Evolutionary conservation across 2,888 invertebrate genomes (phyloP), one percentile per base, ranked within the genome.

Genomic region (Smittia sp.): DNA sequence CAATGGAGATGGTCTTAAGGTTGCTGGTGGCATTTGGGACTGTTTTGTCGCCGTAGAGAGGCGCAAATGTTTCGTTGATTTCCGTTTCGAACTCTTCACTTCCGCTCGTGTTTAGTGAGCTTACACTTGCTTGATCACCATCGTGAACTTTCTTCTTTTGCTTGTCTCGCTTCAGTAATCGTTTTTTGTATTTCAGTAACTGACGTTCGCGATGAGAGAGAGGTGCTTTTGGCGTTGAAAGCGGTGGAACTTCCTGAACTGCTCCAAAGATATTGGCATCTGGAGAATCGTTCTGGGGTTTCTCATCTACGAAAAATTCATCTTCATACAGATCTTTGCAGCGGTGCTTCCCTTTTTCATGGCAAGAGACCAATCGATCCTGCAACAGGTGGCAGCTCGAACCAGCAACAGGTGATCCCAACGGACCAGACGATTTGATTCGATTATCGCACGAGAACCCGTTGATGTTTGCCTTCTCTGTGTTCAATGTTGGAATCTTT

Each of bases 321-420:
- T 89, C 88, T 77, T 91, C 91, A 39, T 90, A 89, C 77, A 89
- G 88, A 78, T 90, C 90, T 74, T 85, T 88, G 81, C 92, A 92
- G 76, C 89, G 89, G 79, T 92, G 92, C 79, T 91, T 91, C 0
- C 91, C 92, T 74, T 86, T 90, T 76, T 89, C 86, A 76, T 88
- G 89, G 81, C 91, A 92, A 27, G 63, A 13, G 11, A 22, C 4
- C 65, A 73, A 41, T 1, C 73, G 73, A 63, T 73, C 73, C 41
- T 39, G 1, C 15, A 73, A 13, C 13, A 73, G 1, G n/a, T 46
- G 63, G 15, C 70, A 13, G 39, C 70, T 69, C 13, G 41, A 32
- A 6, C 54, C 24, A n/a, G 69, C 52, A 25, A 52, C 54, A 24
- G 69, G 69, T 9, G 69, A 69, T 3, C 24, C 63, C 11, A 41